Base-by-base conservation (phyloP, 2,113 vertebrate species). In the Antechinus flavipes region DNA sequence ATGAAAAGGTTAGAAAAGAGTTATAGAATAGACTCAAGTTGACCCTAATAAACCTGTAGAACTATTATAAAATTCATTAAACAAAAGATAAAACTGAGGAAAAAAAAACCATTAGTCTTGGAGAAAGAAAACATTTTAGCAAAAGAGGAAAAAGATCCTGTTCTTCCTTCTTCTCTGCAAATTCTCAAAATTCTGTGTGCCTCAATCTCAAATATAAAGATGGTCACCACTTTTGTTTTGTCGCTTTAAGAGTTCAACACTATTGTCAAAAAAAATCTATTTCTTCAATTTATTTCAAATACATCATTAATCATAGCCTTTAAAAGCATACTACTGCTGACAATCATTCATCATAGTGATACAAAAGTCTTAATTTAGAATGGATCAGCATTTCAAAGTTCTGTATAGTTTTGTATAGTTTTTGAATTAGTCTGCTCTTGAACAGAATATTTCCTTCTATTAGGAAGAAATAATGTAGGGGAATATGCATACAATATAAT, bases 271-370 rank as follows among this genome's bases (percentile, higher is more conserved):
- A 93, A 53, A 92, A 93, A 93, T 46, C 95, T 12, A 91, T 0
- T 53, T 91, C 10, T 6, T 96, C n/a, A 58, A 47, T 91, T 25
- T 47, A 90, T 11, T 97, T 56, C 23, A 68, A 95, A 96, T 53
- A 92, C 93, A 93, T 94, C 68, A 92, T 68, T 90, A 76, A 2
- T 91, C 42, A 76, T 92, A 91, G 90, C 92, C 90, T 94, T 24
- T 0, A 95, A 94, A 94, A 91, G 90, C 94, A 91, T 93, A 94
- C 94, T 55, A 89, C 91, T 91, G 26, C 95, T 93, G 61, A 92
- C 46, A 9, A 16, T 95, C 35, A 10, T 92, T 91, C 94, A 90
- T 68, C 30, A 94, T 54, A 54, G 46, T 27, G 90, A 42, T 35
- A 56, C 22, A 91, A 94, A 92, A 42, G 25, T 93, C 90, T 12